phyloP scores from a whole-genome alignment of 2,888 invertebrate genomes.

The Apamea anceps region DNA sequence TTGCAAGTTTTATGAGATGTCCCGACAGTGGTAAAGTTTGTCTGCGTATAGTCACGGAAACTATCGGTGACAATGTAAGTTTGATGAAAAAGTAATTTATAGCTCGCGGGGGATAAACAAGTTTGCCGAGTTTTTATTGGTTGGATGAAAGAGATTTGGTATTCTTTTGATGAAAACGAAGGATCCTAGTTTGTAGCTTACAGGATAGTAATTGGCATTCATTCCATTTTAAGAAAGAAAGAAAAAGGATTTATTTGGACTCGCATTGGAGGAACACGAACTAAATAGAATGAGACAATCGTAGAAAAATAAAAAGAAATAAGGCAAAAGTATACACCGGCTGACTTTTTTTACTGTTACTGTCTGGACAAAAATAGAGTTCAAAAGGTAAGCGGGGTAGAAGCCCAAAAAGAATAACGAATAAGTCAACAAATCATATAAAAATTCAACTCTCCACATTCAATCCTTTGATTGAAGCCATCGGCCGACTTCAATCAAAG shows the following conservation, averaged over 20 bases:
- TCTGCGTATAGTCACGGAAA: slow-evolving; percentile 1
- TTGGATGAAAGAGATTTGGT: slow-evolving; percentile 8
- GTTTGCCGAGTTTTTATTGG: slow-evolving; percentile 27
- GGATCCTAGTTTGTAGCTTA: background rate
- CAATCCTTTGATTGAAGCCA: too few relatives aligned
- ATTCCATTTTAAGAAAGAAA: background rate
- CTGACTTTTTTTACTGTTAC: too few relatives aligned
- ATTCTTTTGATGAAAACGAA: slow-evolving; percentile 7
- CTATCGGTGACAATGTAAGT: slow-evolving; percentile 45
- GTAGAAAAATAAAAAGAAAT: background rate
- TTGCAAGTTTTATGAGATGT: slow-evolving; percentile 30
- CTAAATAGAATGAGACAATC: background rate
- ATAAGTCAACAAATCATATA: too few relatives aligned
- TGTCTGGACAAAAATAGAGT: too few relatives aligned
- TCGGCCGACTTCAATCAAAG: too few relatives aligned
- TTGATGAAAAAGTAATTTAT: slow-evolving; percentile 51
- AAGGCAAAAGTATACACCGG: too few relatives aligned
- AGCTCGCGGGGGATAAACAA: slow-evolving; percentile 27
- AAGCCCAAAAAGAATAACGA: too few relatives aligned
- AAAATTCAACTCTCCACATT: too few relatives aligned
- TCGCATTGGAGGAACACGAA: background rate
- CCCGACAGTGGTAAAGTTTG: slow-evolving; percentile 14
- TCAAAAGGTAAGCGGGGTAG: too few relatives aligned
- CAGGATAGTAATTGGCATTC: background rate
- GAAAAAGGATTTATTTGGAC: background rate